Base-by-base conservation (phyloP, 2,113 vertebrate species). In the Gavialis gangeticus region DNA sequence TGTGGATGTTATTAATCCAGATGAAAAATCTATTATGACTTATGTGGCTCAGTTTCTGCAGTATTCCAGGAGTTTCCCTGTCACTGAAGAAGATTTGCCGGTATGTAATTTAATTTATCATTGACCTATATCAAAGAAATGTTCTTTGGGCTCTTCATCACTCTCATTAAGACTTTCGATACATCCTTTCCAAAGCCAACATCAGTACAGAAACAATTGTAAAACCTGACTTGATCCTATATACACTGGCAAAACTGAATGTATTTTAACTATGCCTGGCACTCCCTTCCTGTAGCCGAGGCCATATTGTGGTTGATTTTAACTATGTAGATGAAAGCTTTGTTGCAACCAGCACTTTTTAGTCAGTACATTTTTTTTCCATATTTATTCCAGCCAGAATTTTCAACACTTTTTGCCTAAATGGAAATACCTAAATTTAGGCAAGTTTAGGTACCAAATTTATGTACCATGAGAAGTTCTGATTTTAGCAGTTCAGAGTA, bases 1-100 rank as follows among this genome's bases (percentile, higher is more conserved):
- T 97, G 98, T 99, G 92, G 99, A 99, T 85, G 97, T 99, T 34
- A 94, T 97, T 55, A 98, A 99, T 94, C 99, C 99, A 0, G 99
- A 99, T 94, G 99, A 99, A 97, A 99, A 99, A 97, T 99, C 99
- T 37, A 99, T 99, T 96, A 99, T 99, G 99, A 99, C 99, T 6
- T 99, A 99, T 0, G 99, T 99, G 97, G 98, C 99, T 22, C 99
- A 99, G 97, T 99, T 99, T 97, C 98, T 99, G 55, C 98, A 99
- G 84, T 99, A 99, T 97, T 99, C 99, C 89, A 99, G 97, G 96
- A 98, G 98, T 28, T 75, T 95, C 25, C 94, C 94, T 8, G 82
- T 75, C 6, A 28, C 97, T 34, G 98, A 98, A 78, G 98, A 98
- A 4, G 97, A 97, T 22, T 63, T 96, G 88, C 98, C 98, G 99